These are phyloP conservation scores for Agrochola litura DNA, from an alignment of 2,888 invertebrate species.

Conservation along the genomic window DNA sequence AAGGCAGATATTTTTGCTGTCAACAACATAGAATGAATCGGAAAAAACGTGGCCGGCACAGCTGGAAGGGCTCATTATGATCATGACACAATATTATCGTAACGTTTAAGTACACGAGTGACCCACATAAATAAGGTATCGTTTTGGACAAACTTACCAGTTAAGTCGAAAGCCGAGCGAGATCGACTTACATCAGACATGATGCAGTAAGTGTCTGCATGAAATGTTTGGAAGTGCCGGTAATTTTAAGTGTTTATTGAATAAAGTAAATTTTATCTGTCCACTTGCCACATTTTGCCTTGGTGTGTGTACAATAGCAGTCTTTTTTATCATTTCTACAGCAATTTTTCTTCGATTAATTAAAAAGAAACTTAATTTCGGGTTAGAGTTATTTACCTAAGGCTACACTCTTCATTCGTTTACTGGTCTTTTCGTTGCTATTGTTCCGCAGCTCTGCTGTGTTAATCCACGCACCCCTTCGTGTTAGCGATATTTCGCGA, in stretches of 20 bases:
- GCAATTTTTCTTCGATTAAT: neutral
- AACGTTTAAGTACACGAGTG: slow-evolving; percentile 24
- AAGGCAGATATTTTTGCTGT: slow-evolving; percentile 28
- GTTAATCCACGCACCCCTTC: neutral
- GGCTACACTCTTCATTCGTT: neutral
- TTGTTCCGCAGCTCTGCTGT: neutral
- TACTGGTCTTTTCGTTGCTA: slow-evolving; percentile 7
- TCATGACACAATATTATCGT: slow-evolving; percentile 33
- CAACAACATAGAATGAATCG: slow-evolving; percentile 22
- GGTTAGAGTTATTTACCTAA: neutral
- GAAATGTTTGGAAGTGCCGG: slow-evolving; percentile 8
- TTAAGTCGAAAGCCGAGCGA: slow-evolving; percentile 20
- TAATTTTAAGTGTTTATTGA: slow-evolving; percentile 23
- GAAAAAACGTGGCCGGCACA: slow-evolving; percentile 22
- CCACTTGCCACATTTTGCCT: slow-evolving; percentile 14
- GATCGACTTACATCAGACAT: slow-evolving; percentile 24
- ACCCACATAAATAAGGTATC: slow-evolving; percentile 12
- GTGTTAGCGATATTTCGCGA: neutral
- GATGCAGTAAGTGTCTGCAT: neutral
- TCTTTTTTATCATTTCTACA: neutral
- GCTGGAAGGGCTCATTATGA: slow-evolving; percentile 31
- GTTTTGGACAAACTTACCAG: slow-evolving; percentile 17
- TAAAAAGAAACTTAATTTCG: neutral
- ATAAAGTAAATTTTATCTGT: slow-evolving; percentile 28
- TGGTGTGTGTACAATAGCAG: neutral